Evolutionary conservation across 2,113 vertebrate genomes (phyloP), one percentile per base, ranked within the genome.

Genomic region (Actenoides lindsayi): DNA sequence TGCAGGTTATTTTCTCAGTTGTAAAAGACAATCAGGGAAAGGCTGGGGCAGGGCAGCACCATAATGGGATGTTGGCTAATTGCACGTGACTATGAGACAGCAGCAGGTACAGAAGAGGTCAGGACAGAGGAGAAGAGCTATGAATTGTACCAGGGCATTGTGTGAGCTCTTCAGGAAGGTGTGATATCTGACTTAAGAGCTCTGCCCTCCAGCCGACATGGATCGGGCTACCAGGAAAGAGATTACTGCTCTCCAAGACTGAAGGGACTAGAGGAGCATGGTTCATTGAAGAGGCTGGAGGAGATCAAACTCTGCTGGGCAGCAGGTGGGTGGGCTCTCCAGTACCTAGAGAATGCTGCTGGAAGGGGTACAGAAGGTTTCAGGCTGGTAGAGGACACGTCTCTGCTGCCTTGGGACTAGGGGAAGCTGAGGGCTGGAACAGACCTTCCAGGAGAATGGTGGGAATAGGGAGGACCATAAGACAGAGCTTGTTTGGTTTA

Each of bases 401-500:
- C 41, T 77, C 46, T 79, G 69, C 46, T 87, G 46, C 24, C 46
- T 88, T 0, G 1, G 39, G 42, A 25, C 11, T 13, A 41, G 30
- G 30, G 24, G 77, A 67, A 79, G 8, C 8, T 31, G 39, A 77
- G 21, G 59, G 16, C 23, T 63, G 65, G 42, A 87, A 53, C 6
- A 95, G 42, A 46, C 30, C 24, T 68, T 67, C 50, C 30, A 51
- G 70, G 65, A 84, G 14, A 78, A 46, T 1, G 0, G 11, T 82
- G 69, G 48, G 25, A 82, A 71, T 8, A 39, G 37, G 44, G 6
- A 25, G 54, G 68, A 65, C 41, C 18, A 3, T 31, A 74, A 50
- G 0, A 1, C 0, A 2, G 50, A 60, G 5, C 0, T 2, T 73
- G 14, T 24, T 48, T 76, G 24, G 31, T 65, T 69, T 77, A 27